phyloP scores from a whole-genome alignment of 2,113 vertebrate genomes.

The Chaetodon auriga region DNA sequence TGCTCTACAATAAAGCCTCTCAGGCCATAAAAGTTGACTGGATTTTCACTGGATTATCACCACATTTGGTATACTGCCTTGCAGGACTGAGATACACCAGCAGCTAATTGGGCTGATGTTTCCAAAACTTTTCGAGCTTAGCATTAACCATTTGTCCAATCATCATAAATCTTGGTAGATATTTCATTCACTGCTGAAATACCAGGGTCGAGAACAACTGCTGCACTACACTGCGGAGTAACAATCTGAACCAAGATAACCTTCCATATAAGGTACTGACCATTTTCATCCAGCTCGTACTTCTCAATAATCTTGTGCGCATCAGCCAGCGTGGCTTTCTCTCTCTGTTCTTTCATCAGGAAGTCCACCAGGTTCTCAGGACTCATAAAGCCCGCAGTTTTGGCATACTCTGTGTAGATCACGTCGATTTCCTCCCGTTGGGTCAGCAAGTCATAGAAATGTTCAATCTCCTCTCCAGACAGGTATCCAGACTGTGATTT shows the following conservation, averaged over 20 bases:
- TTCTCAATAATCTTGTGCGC: slow-evolving; percentile 89
- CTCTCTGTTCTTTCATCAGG: slow-evolving; percentile 87
- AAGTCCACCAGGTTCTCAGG: slow-evolving; percentile 88
- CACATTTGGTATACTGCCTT: too few relatives aligned
- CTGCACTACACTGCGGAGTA: not conserved
- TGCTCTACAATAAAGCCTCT: too few relatives aligned
- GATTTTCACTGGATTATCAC: too few relatives aligned
- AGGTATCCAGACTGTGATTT: slow-evolving; percentile 89
- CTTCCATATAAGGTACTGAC: slow-evolving; percentile 77
- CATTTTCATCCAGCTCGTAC: slow-evolving; percentile 90
- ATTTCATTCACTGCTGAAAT: too few relatives aligned
- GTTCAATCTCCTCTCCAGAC: slow-evolving; percentile 90
- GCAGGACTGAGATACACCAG: too few relatives aligned
- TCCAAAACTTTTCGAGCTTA: too few relatives aligned
- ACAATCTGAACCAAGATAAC: not conserved
- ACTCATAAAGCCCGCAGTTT: slow-evolving; percentile 84
- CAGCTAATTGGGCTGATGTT: too few relatives aligned
- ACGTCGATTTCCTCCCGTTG: slow-evolving; percentile 89
- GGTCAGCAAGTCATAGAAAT: slow-evolving; percentile 93
- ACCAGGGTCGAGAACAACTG: not conserved
- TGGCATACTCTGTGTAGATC: slow-evolving; percentile 85
- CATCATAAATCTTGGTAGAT: too few relatives aligned
- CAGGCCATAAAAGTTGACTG: too few relatives aligned
- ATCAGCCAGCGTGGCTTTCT: slow-evolving; percentile 81
- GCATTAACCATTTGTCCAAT: too few relatives aligned